A percentile compares a stretch with the other conserved stretches of the same genome.
phyloP scores from a whole-genome alignment of 1,140 invertebrate species.

The Drosophila orena region DNA sequence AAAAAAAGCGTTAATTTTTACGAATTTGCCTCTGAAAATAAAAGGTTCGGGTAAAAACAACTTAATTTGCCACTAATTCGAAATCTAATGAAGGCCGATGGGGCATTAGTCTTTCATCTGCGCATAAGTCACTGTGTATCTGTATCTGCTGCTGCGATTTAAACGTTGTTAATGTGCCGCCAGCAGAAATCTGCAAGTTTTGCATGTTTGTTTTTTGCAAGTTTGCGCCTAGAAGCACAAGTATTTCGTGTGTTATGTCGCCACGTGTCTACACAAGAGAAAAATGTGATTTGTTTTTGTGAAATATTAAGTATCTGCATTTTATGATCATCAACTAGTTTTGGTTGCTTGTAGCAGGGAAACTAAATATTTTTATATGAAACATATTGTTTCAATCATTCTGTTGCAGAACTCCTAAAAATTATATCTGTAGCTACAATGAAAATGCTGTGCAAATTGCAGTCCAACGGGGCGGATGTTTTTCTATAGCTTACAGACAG shows the following conservation, averaged over 20 bases:
- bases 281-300: not conserved
- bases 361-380: not conserved
- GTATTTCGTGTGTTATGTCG: slow-evolving; percentile 30
- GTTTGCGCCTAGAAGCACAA: slow-evolving; percentile 56
- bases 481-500: slow-evolving; percentile 22
- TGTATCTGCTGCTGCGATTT: slow-evolving; percentile 17
- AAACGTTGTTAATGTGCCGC: slow-evolving; percentile 57
- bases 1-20: slow-evolving; percentile 56
- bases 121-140: not conserved
- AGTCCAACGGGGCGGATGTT: slow-evolving; percentile 37
- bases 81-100: slow-evolving; percentile 46
- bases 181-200: slow-evolving; percentile 42
- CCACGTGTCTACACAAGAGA: slow-evolving; percentile 26
- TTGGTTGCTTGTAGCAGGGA: too few relatives aligned
- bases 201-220: slow-evolving; percentile 50
- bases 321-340: too few relatives aligned
- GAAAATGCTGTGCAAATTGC: not conserved
- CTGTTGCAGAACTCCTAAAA: not conserved
- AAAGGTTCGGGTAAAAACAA: slow-evolving; percentile 39
- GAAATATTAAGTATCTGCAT: not conserved
- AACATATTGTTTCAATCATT: too few relatives aligned
- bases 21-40: slow-evolving; percentile 40
- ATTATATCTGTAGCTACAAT: not conserved
- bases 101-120: slow-evolving; percentile 48
- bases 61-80: slow-evolving; percentile 58